A percentile compares a stretch with the other conserved stretches of the same genome.
phyloP scores from a whole-genome alignment of 2,113 vertebrate genomes.

The Scomber scombrus region DNA sequence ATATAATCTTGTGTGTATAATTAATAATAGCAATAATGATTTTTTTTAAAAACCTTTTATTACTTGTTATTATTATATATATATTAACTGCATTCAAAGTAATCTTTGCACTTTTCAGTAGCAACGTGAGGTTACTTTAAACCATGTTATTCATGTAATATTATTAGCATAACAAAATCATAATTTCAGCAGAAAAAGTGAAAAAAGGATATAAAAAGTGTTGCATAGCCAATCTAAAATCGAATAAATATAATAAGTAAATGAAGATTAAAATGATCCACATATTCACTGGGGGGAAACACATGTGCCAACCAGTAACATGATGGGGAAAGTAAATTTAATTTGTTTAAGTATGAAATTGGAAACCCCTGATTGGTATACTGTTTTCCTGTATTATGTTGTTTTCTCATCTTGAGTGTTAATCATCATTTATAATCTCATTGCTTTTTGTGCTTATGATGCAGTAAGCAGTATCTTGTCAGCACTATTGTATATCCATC shows the following conservation, averaged over 20 bases:
- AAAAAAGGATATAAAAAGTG: constrained; percentile 22
- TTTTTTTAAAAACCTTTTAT: neutral
- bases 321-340: neutral
- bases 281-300: constrained; percentile 30
- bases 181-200: constrained; percentile 18
- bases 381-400: neutral
- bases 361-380: neutral
- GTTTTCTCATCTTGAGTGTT: neutral
- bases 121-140: constrained; percentile 1
- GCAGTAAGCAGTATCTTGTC: neutral
- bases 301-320: constrained; percentile 51
- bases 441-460: constrained; percentile 6
- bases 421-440: neutral
- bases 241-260: constrained; percentile 23
- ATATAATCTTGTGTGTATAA: neutral
- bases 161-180: constrained; percentile 56
- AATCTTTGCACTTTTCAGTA: neutral
- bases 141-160: constrained; percentile 77
- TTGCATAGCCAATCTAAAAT: constrained; percentile 31
- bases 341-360: neutral
- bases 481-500: no score
- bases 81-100: neutral
- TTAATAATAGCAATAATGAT: neutral
- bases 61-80: no score
- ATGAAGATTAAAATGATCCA: constrained; percentile 7